These are phyloP conservation scores for Poecilia picta DNA, from an alignment of 2,797 vertebrate species.

Conservation along the genomic window DNA sequence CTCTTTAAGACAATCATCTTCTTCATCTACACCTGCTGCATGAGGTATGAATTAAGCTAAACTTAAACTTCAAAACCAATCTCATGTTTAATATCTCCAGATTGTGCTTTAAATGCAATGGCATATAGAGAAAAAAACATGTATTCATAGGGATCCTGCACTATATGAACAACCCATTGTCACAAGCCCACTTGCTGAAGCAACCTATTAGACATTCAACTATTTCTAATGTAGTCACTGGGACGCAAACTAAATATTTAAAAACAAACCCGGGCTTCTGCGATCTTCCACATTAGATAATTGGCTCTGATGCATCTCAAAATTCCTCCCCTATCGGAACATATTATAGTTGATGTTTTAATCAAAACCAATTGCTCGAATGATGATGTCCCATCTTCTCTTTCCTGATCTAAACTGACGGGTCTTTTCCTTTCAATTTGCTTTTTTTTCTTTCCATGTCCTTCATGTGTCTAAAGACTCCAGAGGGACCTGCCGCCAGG, in stretches of 20 bases:
- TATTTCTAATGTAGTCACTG: slow-evolving; percentile 27
- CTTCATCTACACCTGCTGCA: slow-evolving; percentile 3
- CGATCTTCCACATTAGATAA: slow-evolving; percentile 21
- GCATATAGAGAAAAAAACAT: too few relatives aligned
- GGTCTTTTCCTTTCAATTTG: slow-evolving; percentile 36
- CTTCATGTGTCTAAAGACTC: slow-evolving; percentile 45
- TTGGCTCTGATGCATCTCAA: slow-evolving; percentile 31
- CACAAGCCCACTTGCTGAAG: background rate
- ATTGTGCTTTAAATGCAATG: background rate
- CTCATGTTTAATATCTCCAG: background rate
- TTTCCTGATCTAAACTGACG: slow-evolving; percentile 49
- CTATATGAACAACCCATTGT: background rate
- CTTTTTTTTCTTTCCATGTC: slow-evolving; percentile 3
- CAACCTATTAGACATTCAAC: background rate
- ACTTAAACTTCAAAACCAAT: slow-evolving; percentile 14
- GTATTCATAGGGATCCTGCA: background rate
- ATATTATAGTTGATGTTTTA: slow-evolving; percentile 52
- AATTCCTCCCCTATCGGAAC: slow-evolving; percentile 27
- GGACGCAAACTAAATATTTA: slow-evolving; percentile 47
- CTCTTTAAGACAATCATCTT: slow-evolving; percentile 1
- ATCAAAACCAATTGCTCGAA: slow-evolving; percentile 46
- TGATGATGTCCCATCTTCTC: slow-evolving; percentile 54
- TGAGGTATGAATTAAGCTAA: slow-evolving; percentile 25
- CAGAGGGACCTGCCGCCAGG: slow-evolving; percentile 38
- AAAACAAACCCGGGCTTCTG: slow-evolving; percentile 31